Evolutionary conservation across 2,888 invertebrate genomes (phyloP).

Genomic region (Gerosis bhagava): DNA sequence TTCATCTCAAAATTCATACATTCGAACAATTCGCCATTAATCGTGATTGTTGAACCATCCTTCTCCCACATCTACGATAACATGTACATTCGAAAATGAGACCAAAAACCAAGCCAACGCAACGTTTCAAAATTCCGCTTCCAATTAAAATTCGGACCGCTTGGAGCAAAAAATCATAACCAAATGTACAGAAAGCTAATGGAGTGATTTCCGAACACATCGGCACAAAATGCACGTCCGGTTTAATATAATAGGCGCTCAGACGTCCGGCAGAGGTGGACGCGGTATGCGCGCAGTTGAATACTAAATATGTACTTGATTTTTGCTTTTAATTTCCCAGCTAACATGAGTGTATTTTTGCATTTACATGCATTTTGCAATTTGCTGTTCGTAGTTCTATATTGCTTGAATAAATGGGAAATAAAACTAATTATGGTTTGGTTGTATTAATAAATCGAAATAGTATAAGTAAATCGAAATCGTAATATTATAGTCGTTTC

Average conservation of each 20-base stretch:
- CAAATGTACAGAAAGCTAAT: constrained; percentile 25
- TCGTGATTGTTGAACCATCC: too few relatives aligned
- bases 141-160: constrained; percentile 24
- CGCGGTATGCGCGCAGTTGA: constrained; percentile 15
- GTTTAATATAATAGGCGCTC: constrained; percentile 25
- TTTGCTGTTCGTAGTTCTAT: too few relatives aligned
- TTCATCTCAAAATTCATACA: too few relatives aligned
- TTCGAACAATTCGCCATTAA: too few relatives aligned
- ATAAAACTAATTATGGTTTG: too few relatives aligned
- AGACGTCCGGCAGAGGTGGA: constrained; percentile 25
- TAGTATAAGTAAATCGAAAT: too few relatives aligned
- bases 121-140: constrained; percentile 6
- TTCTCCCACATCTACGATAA: background rate
- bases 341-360: constrained; percentile 13
- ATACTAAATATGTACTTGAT: constrained; percentile 19
- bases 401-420: too few relatives aligned
- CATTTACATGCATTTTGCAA: constrained; percentile 11
- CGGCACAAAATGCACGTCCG: constrained; percentile 23
- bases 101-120: constrained; percentile 15
- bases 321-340: constrained; percentile 20
- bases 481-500: too few relatives aligned
- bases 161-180: constrained; percentile 22
- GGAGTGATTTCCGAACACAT: constrained; percentile 27
- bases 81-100: constrained; percentile 9
- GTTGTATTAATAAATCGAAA: too few relatives aligned